These are phyloP conservation scores for Cyclophora punctaria DNA, from an alignment of 2,888 invertebrate genomes.

Conservation along the genomic window DNA sequence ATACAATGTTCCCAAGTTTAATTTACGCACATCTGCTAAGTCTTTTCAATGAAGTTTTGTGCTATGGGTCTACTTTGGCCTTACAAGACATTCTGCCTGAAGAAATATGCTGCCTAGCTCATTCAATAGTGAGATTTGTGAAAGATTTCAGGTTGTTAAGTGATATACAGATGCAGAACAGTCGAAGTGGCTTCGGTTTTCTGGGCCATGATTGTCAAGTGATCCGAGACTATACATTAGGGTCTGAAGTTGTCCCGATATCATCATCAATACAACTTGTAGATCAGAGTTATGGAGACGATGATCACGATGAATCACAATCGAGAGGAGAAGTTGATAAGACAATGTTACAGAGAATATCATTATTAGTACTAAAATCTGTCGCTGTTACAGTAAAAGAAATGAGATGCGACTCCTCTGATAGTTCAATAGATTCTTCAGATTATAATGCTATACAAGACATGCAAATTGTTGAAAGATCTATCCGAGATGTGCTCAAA, in stretches of 20 bases:
- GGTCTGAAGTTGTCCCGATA: conserved; percentile 46
- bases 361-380: conserved; percentile 89
- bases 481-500: conserved; percentile 87
- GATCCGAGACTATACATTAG: conserved; percentile 50
- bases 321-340: conserved; percentile 78
- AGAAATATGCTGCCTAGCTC: conserved; percentile 90
- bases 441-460: conserved; percentile 91
- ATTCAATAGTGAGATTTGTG: conserved; percentile 88
- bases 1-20: conserved; percentile 83
- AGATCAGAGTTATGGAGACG: conserved; percentile 64
- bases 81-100: conserved; percentile 91
- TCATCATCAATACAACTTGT: conserved; percentile 59
- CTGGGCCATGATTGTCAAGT: conserved; percentile 60
- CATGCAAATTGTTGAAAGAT: conserved; percentile 90
- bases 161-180: conserved; percentile 60
- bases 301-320: conserved; percentile 52
- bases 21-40: conserved; percentile 90
- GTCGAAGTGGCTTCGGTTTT: conserved; percentile 63
- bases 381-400: conserved; percentile 93
- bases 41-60: conserved; percentile 91
- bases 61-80: conserved; percentile 92
- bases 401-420: conserved; percentile 89
- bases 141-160: conserved; percentile 87
- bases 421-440: conserved; percentile 88
- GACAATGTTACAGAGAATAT: conserved; percentile 89